Evolutionary conservation across 2,113 vertebrate genomes (phyloP), one percentile per base, ranked within the genome.

Genomic region (Calidris pygmaea): DNA sequence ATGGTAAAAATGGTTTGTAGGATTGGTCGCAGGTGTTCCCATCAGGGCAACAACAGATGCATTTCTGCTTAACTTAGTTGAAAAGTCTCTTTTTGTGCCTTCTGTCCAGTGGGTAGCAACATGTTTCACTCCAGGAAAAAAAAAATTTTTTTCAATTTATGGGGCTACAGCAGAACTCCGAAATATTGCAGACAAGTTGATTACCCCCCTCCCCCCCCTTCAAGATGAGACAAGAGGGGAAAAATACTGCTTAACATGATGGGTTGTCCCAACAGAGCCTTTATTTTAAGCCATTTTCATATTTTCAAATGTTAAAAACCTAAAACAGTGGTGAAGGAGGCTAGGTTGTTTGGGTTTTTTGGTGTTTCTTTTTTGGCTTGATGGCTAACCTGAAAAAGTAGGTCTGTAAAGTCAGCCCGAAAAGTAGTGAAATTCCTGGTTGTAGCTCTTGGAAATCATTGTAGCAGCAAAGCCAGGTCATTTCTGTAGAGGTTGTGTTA

Each of bases 401-500:
- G 80, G 82, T 53, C 48, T 81, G 59, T 86, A 68, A 67, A 94
- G 67, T 47, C 59, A 68, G 74, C 70, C 65, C 81, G 83, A 45
- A 87, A 93, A 96, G 74, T 18, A 92, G 77, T 0, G 0, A 79
- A 81, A 92, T 94, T 96, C 84, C 62, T 89, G 43, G 39, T 87
- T 95, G 77, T 76, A 89, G 80, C 59, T 93, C 84, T 95, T 95
- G 89, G 84, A 96, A 96, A 82, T 94, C 1, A 1, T 13, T 72
- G 78, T 53, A 91, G 89, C 92, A 75, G 62, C 80, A 87, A 93
- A 95, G 86, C 92, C 92, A 96, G 84, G 63, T 85, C 82, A 66
- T 87, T 94, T 93, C n/a, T 45, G 79, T 78, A 91, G 74, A 48
- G 35, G 23, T 41, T 82, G 73, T 93, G 66, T 86, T 95, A 82